Conservation (phyloP, 2,113 vertebrate genomes). For the Panthera tigris region DNA sequence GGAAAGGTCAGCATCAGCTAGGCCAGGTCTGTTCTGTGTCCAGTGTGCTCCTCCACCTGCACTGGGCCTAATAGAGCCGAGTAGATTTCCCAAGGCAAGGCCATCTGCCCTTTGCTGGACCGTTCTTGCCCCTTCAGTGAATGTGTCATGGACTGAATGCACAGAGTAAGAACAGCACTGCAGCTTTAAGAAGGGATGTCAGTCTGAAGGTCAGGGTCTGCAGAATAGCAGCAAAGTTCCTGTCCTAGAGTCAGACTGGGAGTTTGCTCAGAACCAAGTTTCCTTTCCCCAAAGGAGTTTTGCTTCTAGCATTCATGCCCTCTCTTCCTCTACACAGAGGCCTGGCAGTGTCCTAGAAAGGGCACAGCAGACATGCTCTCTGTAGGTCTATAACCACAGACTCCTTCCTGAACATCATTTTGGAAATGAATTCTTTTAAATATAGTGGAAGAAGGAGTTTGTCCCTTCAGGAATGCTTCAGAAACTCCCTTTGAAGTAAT, state of each 20-base stretch:
- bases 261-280: neutral
- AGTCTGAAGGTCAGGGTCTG: neutral
- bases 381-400: neutral
- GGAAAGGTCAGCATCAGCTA: conserved; percentile 64
- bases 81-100: neutral
- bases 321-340: neutral
- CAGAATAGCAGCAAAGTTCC: neutral
- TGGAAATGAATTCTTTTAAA: conserved; percentile 51
- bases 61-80: neutral
- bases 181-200: neutral
- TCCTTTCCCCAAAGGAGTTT: neutral
- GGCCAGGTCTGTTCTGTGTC: conserved; percentile 43
- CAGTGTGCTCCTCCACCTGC: conserved; percentile 4
- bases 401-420: conserved; percentile 1
- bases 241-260: neutral
- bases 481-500: neutral
- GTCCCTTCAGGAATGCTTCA: conserved; percentile 11
- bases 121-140: neutral
- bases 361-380: neutral
- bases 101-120: neutral
- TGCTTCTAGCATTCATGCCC: neutral
- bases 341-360: neutral
- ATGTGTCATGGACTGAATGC: neutral
- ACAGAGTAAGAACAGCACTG: neutral
- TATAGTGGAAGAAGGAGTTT: neutral